phyloP scores from a whole-genome alignment of 2,888 invertebrate genomes.

The Euplagia quadripunctaria region DNA sequence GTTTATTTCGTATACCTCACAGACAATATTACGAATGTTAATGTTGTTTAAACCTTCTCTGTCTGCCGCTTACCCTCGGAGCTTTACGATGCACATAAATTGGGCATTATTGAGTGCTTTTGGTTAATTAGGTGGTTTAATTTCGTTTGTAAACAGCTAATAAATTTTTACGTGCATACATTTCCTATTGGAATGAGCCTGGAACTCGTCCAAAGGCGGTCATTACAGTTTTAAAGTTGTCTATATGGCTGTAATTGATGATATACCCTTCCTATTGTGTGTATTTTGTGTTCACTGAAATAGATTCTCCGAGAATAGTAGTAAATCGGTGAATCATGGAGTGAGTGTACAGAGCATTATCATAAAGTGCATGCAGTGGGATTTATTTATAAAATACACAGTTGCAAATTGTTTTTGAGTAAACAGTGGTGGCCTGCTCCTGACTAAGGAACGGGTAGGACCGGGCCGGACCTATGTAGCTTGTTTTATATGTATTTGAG shows the following conservation, averaged over 20 bases:
- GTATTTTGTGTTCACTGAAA: constrained; percentile 31
- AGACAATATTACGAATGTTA: not conserved
- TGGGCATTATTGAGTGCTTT: constrained; percentile 29
- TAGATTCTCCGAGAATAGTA: constrained; percentile 33
- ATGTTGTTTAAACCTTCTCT: not conserved
- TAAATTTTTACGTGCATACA: constrained; percentile 40
- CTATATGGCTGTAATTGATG: constrained; percentile 39
- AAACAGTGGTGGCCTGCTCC: not conserved
- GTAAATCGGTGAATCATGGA: constrained; percentile 26
- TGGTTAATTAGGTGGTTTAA: constrained; percentile 43
- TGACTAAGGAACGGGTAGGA: not conserved
- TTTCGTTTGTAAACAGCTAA: constrained; percentile 44
- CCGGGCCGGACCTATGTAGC: not conserved
- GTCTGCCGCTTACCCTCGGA: not conserved
- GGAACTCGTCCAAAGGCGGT: constrained; percentile 41
- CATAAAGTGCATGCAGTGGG: not conserved
- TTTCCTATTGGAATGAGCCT: constrained; percentile 41
- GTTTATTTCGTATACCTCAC: not conserved
- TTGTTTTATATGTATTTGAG: not conserved
- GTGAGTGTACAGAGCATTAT: constrained; percentile 10
- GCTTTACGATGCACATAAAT: constrained; percentile 34
- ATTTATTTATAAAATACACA: not conserved
- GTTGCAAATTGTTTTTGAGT: not conserved
- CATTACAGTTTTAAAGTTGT: constrained; percentile 43
- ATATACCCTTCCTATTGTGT: constrained; percentile 28